Conservation (phyloP, 2,113 vertebrate genomes). For the Microcebus ravelobensis region DNA sequence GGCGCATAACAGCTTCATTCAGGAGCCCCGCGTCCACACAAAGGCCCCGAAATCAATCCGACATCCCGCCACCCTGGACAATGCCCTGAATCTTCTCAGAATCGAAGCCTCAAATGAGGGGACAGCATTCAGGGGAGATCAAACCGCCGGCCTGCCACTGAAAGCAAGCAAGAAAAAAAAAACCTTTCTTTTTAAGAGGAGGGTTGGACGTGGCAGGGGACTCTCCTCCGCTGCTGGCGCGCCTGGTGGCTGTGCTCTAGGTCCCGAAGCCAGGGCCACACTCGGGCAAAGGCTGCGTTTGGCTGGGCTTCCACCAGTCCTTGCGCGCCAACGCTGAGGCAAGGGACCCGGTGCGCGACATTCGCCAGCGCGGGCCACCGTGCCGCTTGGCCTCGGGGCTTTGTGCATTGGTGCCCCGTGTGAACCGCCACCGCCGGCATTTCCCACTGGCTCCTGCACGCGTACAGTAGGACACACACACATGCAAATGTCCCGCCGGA, state of each 20-base stretch:
- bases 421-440: conserved; percentile 56
- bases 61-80: conserved; percentile 88
- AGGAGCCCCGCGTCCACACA: conserved; percentile 86
- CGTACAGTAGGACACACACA: conserved; percentile 21
- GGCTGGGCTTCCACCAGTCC: conserved; percentile 54
- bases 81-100: conserved; percentile 89
- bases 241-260: conserved; percentile 21
- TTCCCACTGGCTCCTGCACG: conserved; percentile 78
- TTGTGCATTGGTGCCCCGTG: conserved; percentile 72
- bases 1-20: conserved; percentile 92
- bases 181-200: conserved; percentile 23
- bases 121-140: conserved; percentile 89
- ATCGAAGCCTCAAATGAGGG: conserved; percentile 86
- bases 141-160: conserved; percentile 84
- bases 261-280: conserved; percentile 59
- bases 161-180: conserved; percentile 77
- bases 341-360: background rate
- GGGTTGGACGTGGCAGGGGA: background rate
- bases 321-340: accelerated
- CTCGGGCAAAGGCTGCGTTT: conserved; percentile 68
- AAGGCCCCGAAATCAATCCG: conserved; percentile 91
- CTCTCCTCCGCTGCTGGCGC: background rate
- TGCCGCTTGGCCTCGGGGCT: conserved; percentile 60
- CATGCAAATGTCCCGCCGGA: conserved; percentile 46
- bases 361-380: background rate